Evolutionary conservation across 1,140 invertebrate species (phyloP), one percentile per base, ranked within the genome.

Genomic region (Rhizoglyphus robini): DNA sequence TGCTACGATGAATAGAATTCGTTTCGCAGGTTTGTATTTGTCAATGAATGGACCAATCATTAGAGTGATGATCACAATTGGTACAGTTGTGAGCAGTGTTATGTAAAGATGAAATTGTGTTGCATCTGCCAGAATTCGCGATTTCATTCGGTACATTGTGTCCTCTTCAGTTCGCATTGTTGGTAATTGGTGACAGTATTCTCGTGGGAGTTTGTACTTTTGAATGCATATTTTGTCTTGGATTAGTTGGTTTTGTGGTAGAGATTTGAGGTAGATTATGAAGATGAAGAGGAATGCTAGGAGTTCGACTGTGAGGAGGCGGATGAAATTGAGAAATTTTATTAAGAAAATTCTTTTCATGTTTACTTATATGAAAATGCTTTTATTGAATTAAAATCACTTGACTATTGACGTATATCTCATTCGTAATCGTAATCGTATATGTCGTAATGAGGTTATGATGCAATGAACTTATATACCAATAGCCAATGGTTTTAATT

Each of bases 191-290:
- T 31, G 34, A 49, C 61, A 63, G 23, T 63, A 63, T n/a, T 63
- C 3, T n/a, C 5, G 13, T 31, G 32, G 4, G 25, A 63, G 61
- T 13, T 49, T 49, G 23, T 63, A 63, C 8, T 11, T 5, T 20
- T 25, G 20, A 11, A 65, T 8, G 49, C 63, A 65, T 25, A 65
- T 65, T 30, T 68, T 68, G 38, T 82, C 79, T 32, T 59, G 36
- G 68, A 82, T 82, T 65, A 90, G 76, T 71, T 84, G 79, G 69
- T 65, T 18, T 8, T 15, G 3, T n/a, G 63, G 46, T 5, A 62
- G 18, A n/a, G 27, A 5, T 41, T 65, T 65, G 4, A 65, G n/a
- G 8, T 23, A 3, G 25, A 5, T 64, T 3, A 27, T 5, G 13
- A 65, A 65, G 25, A 62, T 65, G 11, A 29, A n/a, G 4, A 63